A percentile compares a stretch with the other conserved stretches of the same genome.
Conservation (phyloP, 2,797 vertebrate genomes). For the Cryptoprocta ferox region DNA sequence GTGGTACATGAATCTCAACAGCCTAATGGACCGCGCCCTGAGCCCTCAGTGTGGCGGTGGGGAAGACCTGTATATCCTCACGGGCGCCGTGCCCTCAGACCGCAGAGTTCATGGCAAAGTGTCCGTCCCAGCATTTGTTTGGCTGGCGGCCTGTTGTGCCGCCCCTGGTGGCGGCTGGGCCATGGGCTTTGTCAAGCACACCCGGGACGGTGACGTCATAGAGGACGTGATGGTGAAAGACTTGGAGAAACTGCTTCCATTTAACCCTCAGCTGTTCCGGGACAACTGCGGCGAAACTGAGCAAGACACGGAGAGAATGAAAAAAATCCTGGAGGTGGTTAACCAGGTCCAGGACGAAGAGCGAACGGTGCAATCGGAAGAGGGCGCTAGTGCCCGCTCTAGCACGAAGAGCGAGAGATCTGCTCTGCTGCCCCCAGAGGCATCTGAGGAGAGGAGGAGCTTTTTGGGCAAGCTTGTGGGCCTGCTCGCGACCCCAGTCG, state of each 20-base stretch:
- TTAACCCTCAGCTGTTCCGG: constrained; percentile 83
- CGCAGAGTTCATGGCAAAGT: constrained; percentile 82
- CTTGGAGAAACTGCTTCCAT: constrained; percentile 84
- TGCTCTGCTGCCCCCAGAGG: background rate
- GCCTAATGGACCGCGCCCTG: constrained; percentile 83
- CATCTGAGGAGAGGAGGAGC: background rate
- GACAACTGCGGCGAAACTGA: constrained; percentile 81
- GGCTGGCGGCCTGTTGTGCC: constrained; percentile 89
- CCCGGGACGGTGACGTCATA: constrained; percentile 64
- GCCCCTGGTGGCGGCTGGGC: constrained; percentile 84
- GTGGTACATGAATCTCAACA: constrained; percentile 84
- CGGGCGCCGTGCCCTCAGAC: constrained; percentile 85
- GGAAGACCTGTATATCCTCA: constrained; percentile 84
- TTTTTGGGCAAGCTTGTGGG: constrained; percentile 75
- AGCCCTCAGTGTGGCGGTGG: constrained; percentile 83
- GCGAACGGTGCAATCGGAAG: constrained; percentile 4
- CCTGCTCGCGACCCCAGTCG: constrained; percentile 81
- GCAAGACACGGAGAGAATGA: constrained; percentile 81
- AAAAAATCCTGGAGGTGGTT: constrained; percentile 79
- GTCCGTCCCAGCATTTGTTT: constrained; percentile 84
- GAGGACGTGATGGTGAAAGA: constrained; percentile 83
- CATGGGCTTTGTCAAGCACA: constrained; percentile 85
- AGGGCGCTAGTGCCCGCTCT: background rate
- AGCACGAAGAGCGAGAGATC: constrained; percentile 41
- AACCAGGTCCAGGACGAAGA: constrained; percentile 83